Percentiles rank a stretch among this genome's conserved stretches.
These are phyloP conservation scores for Porites cylindrica DNA, from an alignment of 92 coral and sea anemone genomes.

Conservation along the genomic window DNA sequence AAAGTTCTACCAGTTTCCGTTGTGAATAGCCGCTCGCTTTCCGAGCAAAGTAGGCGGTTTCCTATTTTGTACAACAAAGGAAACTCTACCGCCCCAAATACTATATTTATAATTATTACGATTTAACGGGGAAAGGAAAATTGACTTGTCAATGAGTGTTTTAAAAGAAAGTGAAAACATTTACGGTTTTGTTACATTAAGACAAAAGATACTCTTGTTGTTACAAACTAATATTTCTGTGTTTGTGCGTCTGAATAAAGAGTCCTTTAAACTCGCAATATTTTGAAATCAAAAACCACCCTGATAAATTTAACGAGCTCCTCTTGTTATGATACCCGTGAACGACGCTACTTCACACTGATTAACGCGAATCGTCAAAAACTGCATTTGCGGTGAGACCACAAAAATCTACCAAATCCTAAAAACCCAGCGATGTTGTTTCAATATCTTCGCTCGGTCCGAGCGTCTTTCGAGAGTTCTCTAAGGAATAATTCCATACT, in stretches of 20 bases:
- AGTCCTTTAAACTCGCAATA: not conserved
- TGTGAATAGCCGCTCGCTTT: not conserved
- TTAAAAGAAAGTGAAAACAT: too few species aligned
- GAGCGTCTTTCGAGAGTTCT: too few species aligned
- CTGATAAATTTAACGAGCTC: not conserved
- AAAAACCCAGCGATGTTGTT: too few species aligned
- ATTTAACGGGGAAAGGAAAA: not conserved
- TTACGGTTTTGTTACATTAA: not conserved
- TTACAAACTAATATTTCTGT: not conserved
- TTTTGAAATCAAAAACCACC: not conserved
- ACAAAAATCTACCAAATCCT: not conserved
- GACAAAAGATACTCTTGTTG: not conserved
- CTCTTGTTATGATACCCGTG: conserved; percentile 6
- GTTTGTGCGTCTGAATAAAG: not conserved
- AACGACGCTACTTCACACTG: not conserved
- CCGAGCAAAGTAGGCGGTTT: not conserved
- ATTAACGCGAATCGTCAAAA: too few species aligned
- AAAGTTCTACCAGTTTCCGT: not conserved
- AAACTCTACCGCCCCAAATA: conserved; percentile 26
- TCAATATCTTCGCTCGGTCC: too few species aligned
- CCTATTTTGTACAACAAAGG: conserved; percentile 6
- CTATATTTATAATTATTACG: not conserved
- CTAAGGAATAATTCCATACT: not conserved
- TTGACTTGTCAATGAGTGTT: not conserved
- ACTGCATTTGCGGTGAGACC: not conserved